Base-by-base conservation (phyloP, 23 tunicate species). In the Diplosoma virens region DNA sequence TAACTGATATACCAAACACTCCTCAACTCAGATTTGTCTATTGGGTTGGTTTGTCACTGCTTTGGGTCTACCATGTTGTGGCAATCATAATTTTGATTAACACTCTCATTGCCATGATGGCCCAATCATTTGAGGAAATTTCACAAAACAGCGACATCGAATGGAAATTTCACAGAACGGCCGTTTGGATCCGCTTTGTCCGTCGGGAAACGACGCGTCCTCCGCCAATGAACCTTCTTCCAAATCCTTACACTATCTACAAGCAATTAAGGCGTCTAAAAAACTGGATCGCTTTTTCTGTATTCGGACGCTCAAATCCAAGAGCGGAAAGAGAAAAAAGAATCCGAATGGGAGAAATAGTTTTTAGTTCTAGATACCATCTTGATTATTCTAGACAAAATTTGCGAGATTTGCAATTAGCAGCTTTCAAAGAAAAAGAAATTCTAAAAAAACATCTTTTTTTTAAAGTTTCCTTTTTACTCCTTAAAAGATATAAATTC, bases 61-160 rank as follows among this genome's bases (percentile, higher is more conserved):
- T 82, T 0, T 72, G 67, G 6, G 35, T 52, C 47, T 92, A 92
- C 41, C 87, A 85, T 81, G 87, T 92, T 20, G 65, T 81, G 9
- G 97, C 92, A 18, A 72, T 81, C 58, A 92, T 92, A 29, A 88
- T 92, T 14, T 48, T 92, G 71, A 37, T 92, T 30, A 92, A 92
- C 76, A 92, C 85, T 92, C 47, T 92, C 9, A 92, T 92, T 47
- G 97, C 97, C 4, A 92, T 92, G 97, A 92, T 92, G 97, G 41
- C 87, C 16, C 59, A 67, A 33, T 66, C 87, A 25, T 92, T 73
- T 54, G 97, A 92, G 6, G 79, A 53, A 2, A 92, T 86, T 4
- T 80, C 81, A 17, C 55, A 37, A 27, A 81, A 82, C 34, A 81
- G 70, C 53, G 87, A 85, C 29, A 76, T n/a, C 21, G 92, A 84